Conservation (phyloP, 2,888 invertebrate species). For the Noctua comes region DNA sequence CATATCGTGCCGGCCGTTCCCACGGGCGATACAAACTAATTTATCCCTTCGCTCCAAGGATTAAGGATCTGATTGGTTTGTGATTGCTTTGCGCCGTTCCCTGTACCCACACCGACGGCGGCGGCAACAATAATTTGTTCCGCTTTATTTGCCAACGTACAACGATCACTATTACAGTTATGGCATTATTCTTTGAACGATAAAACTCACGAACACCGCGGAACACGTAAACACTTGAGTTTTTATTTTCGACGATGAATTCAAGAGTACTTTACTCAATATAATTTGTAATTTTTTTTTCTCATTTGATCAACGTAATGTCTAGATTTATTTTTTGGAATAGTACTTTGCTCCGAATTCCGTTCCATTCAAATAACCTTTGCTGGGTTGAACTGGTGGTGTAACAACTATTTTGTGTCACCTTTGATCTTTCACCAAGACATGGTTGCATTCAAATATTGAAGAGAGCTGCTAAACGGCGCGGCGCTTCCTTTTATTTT, state of each 20-base stretch:
- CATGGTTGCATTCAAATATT: constrained; percentile 42
- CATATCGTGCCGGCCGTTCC: constrained; percentile 70
- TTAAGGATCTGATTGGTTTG: constrained; percentile 71
- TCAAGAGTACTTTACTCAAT: not conserved
- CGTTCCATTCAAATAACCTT: constrained; percentile 28
- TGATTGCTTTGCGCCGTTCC: constrained; percentile 68
- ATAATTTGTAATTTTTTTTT: too few relatives aligned
- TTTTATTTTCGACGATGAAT: constrained; percentile 29
- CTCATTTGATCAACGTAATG: not conserved
- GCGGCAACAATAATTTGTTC: constrained; percentile 77
- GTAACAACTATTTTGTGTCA: constrained; percentile 45
- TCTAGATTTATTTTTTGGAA: not conserved
- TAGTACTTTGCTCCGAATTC: not conserved
- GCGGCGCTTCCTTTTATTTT: constrained; percentile 58
- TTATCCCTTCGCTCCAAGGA: constrained; percentile 63
- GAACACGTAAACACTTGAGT: constrained; percentile 43
- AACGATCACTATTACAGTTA: constrained; percentile 68
- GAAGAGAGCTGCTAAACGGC: constrained; percentile 55
- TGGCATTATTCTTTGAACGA: constrained; percentile 64
- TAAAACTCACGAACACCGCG: constrained; percentile 40
- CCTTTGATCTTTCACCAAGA: constrained; percentile 63
- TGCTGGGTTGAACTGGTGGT: constrained; percentile 24
- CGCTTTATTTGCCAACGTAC: constrained; percentile 79
- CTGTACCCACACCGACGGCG: constrained; percentile 63
- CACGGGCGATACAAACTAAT: constrained; percentile 71